Base-by-base conservation (phyloP, 2,113 vertebrate species). In the Larimichthys polyactis region DNA sequence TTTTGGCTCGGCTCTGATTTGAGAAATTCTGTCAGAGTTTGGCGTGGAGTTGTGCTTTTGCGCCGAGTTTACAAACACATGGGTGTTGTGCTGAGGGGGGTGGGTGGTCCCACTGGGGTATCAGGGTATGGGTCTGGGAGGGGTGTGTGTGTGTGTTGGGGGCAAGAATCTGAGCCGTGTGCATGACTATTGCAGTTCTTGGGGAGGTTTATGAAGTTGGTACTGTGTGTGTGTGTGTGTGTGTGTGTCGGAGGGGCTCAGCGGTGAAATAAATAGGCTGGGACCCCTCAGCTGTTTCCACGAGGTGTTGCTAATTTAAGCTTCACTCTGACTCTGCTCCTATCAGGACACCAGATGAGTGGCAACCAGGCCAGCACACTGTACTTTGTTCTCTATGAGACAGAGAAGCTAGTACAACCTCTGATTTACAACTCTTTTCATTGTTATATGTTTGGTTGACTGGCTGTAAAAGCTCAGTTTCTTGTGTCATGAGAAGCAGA, bases 201-300 rank as follows among this genome's bases (percentile, higher is more conserved):
- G 2, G 76, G 75, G 82, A 80, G 77, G 67, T 86, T 90, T 81
- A 68, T 81, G 44, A 78, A 85, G 60, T 62, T 64, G 40, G 58
- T 71, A 17, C 52, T 66, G 14, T 73, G 36, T 65, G 36, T 72
- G n/a, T 24, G 24, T 24, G 24, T 71, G 59, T 70, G 68, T 11
- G 74, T 78, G 78, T 87, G 73, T 81, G 77, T 74, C 55, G 52
- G 59, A 87, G 79, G 74, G 80, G 83, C 87, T 84, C 67, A 83
- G 87, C 11, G 15, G 85, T 78, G 94, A 91, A 94, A 95, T 94
- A 94, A 95, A 95, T 95, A 94, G 93, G 83, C 84, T 51, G 90
- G 86, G 78, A 90, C 89, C 86, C 91, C 91, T 93, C 94, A 95
- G 95, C 95, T 96, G 95, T 95, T 90, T 94, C 87, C 82, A 90